Percentiles rank a stretch among this genome's conserved stretches.
Conservation (phyloP, 2,113 vertebrate genomes). For the Prietella phreatophila region DNA sequence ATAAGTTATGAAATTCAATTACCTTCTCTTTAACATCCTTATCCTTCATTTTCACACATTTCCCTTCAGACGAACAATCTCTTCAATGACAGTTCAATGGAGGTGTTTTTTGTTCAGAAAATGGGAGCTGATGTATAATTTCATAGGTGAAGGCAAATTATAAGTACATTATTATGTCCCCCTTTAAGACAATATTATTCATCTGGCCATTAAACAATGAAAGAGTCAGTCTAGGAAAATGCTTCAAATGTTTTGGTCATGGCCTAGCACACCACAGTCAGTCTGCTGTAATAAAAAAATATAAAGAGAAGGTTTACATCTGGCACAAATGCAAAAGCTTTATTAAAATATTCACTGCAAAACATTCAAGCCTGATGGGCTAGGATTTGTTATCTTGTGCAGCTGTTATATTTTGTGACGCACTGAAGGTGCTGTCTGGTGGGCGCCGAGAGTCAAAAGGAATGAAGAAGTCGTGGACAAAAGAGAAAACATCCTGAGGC, state of each 20-base stretch:
- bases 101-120: too few relatives aligned
- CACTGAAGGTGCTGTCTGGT: slow-evolving; percentile 32
- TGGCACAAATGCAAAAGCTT: slow-evolving; percentile 1
- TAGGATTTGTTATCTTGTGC: slow-evolving; percentile 2
- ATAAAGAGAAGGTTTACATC: not conserved
- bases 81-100: too few relatives aligned
- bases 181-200: too few relatives aligned
- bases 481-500: slow-evolving; percentile 77
- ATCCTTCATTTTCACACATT: too few relatives aligned
- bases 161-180: too few relatives aligned
- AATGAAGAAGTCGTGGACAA: slow-evolving; percentile 81
- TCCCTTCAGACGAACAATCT: too few relatives aligned
- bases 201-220: not conserved
- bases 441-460: slow-evolving; percentile 59
- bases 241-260: not conserved
- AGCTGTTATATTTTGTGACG: slow-evolving; percentile 22
- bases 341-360: slow-evolving; percentile 6
- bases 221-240: not conserved
- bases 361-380: not conserved
- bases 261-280: not conserved
- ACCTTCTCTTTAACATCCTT: too few relatives aligned
- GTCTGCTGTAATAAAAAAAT: not conserved
- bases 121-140: too few relatives aligned
- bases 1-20: too few relatives aligned
- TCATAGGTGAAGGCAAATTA: too few relatives aligned